Base-by-base conservation (phyloP, 2,797 vertebrate genomes). In the Melanotaenia nigrans region DNA sequence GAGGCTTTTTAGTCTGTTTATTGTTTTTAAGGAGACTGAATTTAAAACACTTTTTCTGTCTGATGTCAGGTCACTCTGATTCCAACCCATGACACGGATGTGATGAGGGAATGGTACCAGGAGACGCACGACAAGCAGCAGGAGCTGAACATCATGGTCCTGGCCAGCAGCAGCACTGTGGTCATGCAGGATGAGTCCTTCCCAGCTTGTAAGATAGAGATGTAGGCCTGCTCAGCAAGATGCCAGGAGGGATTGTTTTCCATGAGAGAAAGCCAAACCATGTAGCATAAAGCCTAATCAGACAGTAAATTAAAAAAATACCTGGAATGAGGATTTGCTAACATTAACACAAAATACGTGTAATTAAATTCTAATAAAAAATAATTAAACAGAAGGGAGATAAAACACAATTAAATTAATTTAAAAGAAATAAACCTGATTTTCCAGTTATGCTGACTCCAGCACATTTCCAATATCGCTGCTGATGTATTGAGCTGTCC, bases 131-230 rank as follows among this genome's bases (percentile, higher is more conserved):
- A 99, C 92, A 98, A 97, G 85, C 98, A 99, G 83, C 97, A 98
- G 84, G 96, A 98, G 82, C 95, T 99, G 71, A 99, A 98, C 93
- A 97, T 99, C 89, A 99, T 99, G 98, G 98, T 99, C 82, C 92
- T 99, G 86, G 98, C 98, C 66, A 98, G 97, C 94, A 99, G 98
- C 95, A 99, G 97, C 94, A 99, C 97, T 0, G 97, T 99, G 40
- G 98, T 99, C 82, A 99, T 99, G 98, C 98, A 99, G 94, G 98
- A 99, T 35, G 98, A 99, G 86, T 99, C 97, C 79, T 99, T 99
- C 90, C 97, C 97, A 0, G 97, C 98, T 76, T 99, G 98, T 93
- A 99, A 99, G 92, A 99, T 99, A 65, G 98, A 99, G 86, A 95
- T 99, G 96, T 99, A 96, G 94, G 49, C 25, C 63, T 53, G 24